Evolutionary conservation across 2,113 vertebrate genomes (phyloP), one percentile per base, ranked within the genome.

Genomic region (Pluvianellus socialis): DNA sequence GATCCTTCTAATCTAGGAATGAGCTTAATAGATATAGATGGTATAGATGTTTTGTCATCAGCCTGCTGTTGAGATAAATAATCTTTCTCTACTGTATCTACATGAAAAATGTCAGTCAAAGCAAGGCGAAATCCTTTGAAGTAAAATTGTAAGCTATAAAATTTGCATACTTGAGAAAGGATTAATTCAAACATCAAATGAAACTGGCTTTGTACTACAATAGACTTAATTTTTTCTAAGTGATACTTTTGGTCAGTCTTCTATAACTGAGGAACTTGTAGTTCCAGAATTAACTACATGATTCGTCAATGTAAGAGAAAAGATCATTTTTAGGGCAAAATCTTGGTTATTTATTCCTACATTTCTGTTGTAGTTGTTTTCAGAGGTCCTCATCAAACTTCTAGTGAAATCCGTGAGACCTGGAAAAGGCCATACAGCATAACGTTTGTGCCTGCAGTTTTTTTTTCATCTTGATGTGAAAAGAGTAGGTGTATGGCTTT

Each of bases 51-150:
- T 92, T 92, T 96, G 65, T 68, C 66, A 85, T 91, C 81, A 95
- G 59, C 13, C 42, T 63, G 33, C 72, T 96, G 74, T 85, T 9
- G 1, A 92, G 71, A 86, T 58, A 91, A 94, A 94, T 84, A 87
- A 85, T 81, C 45, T 87, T 83, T 35, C 58, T 92, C 4, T 79
- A 15, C n/a, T 55, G 7, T 71, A 88, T 77, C 88, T 80, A 71
- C 22, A 15, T 79, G 94, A 94, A 55, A 94, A 93, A 94, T 47
- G 55, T 72, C 88, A 97, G 52, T 95, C 92, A 96, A 91, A 96
- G 56, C n/a, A 92, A 92, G 53, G 32, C 18, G 5, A 45, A 94
- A 85, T 92, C 24, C 86, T 92, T 38, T 87, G 83, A 91, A 82
- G 44, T 45, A 61, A 86, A 96, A 93, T 44, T 26, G 26, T 70